phyloP scores from a whole-genome alignment of 1,140 invertebrate species.

The Pemphigus obesinymphae region DNA sequence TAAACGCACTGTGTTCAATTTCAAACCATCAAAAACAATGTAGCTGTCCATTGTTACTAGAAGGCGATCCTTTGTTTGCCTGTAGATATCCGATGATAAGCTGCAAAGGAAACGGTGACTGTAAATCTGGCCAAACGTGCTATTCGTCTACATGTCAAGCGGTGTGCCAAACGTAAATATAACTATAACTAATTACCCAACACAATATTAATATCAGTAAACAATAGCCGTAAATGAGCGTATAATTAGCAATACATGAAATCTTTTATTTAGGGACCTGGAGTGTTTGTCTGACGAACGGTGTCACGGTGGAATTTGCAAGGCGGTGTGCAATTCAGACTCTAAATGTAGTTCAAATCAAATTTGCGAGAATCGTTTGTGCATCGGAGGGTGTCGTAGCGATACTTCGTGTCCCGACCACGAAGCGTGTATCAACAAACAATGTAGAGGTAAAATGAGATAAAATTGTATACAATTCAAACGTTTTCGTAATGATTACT shows the following conservation, averaged over 20 bases:
- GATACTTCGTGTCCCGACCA: constrained; percentile 70
- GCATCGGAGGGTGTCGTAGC: constrained; percentile 75
- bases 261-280: constrained; percentile 60
- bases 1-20: constrained; percentile 69
- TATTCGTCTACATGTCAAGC: constrained; percentile 68
- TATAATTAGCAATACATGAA: not conserved
- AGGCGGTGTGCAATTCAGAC: constrained; percentile 78
- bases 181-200: not conserved
- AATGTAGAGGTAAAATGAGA: constrained; percentile 62
- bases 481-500: not conserved
- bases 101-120: constrained; percentile 63
- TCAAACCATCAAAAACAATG: constrained; percentile 69
- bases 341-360: constrained; percentile 68
- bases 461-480: constrained; percentile 41
- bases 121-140: constrained; percentile 64
- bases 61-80: constrained; percentile 67
- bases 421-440: constrained; percentile 74
- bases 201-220: not conserved
- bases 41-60: constrained; percentile 64
- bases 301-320: constrained; percentile 74
- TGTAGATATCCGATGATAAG: constrained; percentile 67
- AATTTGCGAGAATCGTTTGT: constrained; percentile 81
- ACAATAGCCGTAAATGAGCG: not conserved
- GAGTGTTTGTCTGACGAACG: constrained; percentile 78
- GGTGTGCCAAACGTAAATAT: constrained; percentile 62